These are phyloP conservation scores for Chloromyia formosa DNA, from an alignment of 2,888 invertebrate genomes.

Conservation along the genomic window DNA sequence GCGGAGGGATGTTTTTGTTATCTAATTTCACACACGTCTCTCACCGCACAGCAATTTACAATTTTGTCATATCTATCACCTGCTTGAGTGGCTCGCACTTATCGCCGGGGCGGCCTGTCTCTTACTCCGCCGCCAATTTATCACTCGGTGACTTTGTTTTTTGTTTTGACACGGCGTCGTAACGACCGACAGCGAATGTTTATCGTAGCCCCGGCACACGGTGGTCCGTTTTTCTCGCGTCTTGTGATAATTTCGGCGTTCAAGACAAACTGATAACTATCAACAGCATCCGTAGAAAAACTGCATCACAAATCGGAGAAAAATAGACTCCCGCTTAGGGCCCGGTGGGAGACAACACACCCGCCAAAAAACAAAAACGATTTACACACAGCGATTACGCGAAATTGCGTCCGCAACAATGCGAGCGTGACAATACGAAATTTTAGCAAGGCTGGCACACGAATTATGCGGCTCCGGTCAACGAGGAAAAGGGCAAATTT, in stretches of 20 bases:
- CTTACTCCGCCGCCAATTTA: neutral
- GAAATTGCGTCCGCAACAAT: neutral
- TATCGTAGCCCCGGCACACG: neutral
- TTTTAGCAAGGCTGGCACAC: neutral
- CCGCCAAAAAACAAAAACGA: neutral
- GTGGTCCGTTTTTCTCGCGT: too few species aligned
- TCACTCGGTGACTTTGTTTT: neutral
- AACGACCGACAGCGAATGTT: neutral
- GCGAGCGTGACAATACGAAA: neutral
- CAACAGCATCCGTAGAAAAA: too few species aligned
- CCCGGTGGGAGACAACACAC: constrained; percentile 2
- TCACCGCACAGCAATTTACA: neutral
- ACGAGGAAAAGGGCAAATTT: constrained; percentile 11
- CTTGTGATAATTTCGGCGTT: too few species aligned
- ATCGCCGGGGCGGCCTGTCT: neutral
- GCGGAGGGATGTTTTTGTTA: constrained; percentile 24
- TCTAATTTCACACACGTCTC: neutral
- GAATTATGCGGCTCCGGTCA: neutral
- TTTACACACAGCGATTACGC: neutral
- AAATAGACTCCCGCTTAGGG: neutral
- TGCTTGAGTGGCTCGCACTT: neutral
- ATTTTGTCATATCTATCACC: neutral
- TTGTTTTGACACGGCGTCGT: neutral
- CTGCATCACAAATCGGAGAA: neutral
- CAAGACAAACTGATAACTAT: too few species aligned